Percentiles rank a stretch among this genome's conserved stretches.
phyloP scores from a whole-genome alignment of 2,113 vertebrate genomes.

The Chaenocephalus aceratus region DNA sequence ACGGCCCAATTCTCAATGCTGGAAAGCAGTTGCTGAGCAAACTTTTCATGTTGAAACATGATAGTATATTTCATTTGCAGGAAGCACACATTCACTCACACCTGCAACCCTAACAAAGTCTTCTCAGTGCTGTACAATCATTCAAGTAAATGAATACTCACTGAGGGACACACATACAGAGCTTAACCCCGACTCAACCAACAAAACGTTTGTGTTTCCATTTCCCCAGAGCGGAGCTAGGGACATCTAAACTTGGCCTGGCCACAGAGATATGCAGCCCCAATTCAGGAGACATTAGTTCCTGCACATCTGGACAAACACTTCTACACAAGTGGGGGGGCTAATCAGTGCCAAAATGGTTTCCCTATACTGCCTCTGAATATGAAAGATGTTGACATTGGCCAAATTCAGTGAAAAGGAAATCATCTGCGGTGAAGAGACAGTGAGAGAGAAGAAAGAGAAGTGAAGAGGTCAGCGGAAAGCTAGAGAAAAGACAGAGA shows the following conservation, averaged over 20 bases:
- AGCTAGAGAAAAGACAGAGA: constrained; percentile 9
- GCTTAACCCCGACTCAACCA: constrained; percentile 21
- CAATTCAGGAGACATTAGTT: constrained; percentile 50
- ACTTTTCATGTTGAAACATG: constrained; percentile 33
- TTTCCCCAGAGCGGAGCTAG: constrained; percentile 29
- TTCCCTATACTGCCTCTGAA: constrained; percentile 38
- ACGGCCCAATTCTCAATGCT: constrained; percentile 38
- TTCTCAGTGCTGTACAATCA: constrained; percentile 8
- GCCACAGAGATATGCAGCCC: constrained; percentile 33
- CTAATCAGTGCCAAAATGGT: constrained; percentile 56
- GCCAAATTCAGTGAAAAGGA: constrained; percentile 40
- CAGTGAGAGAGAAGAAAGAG: constrained; percentile 10
- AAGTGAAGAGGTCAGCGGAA: constrained; percentile 15
- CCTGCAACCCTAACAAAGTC: constrained; percentile 18
- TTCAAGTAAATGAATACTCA: constrained; percentile 25
- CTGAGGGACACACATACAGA: constrained; percentile 12
- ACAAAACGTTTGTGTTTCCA: constrained; percentile 39
- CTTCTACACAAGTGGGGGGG: constrained; percentile 41
- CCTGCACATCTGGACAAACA: constrained; percentile 74
- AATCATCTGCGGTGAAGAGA: constrained; percentile 31
- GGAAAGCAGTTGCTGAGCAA: constrained; percentile 21
- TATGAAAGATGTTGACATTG: constrained; percentile 61
- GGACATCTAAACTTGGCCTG: constrained; percentile 55
- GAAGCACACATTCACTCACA: constrained; percentile 28
- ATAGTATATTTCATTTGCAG: constrained; percentile 37